phyloP scores from a whole-genome alignment of 2,797 vertebrate species.

The Lagodon rhomboides region DNA sequence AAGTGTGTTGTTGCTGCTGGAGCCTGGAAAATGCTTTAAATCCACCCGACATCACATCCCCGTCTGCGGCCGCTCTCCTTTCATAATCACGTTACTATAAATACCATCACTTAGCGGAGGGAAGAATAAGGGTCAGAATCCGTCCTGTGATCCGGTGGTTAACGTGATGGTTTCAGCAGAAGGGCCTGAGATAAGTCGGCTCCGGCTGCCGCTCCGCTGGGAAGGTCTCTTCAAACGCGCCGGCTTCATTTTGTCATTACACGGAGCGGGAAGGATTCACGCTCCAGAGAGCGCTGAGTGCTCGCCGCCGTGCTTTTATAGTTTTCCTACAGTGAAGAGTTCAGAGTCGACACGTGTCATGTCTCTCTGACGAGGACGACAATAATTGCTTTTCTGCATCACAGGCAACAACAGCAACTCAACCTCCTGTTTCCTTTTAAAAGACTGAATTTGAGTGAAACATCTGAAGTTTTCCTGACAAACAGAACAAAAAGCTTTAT shows the following conservation, averaged over 20 bases:
- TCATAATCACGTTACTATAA: conserved; percentile 40
- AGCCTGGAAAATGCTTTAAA: conserved; percentile 1
- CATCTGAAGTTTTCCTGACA: not conserved
- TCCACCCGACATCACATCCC: not conserved
- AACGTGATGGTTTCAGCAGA: conserved; percentile 37
- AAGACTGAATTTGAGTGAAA: not conserved
- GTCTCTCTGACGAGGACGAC: not conserved
- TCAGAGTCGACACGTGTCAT: not conserved
- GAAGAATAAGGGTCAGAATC: conserved; percentile 36
- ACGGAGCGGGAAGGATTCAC: not conserved
- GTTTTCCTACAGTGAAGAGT: not conserved
- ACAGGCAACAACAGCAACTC: not conserved
- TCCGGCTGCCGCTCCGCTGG: not conserved
- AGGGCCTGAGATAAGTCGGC: not conserved
- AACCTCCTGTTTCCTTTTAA: not conserved
- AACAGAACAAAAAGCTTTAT: not conserved
- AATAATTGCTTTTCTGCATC: not conserved
- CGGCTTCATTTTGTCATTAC: conserved; percentile 15
- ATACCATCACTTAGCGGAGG: conserved; percentile 28
- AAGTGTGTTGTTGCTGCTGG: not conserved
- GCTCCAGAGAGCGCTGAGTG: not conserved
- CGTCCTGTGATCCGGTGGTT: conserved; percentile 30
- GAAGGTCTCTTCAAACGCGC: conserved; percentile 19
- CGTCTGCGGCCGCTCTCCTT: conserved; percentile 5
- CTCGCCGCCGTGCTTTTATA: not conserved